Conservation (phyloP, 2,888 invertebrate genomes). For the Polydesmus complanatus region DNA sequence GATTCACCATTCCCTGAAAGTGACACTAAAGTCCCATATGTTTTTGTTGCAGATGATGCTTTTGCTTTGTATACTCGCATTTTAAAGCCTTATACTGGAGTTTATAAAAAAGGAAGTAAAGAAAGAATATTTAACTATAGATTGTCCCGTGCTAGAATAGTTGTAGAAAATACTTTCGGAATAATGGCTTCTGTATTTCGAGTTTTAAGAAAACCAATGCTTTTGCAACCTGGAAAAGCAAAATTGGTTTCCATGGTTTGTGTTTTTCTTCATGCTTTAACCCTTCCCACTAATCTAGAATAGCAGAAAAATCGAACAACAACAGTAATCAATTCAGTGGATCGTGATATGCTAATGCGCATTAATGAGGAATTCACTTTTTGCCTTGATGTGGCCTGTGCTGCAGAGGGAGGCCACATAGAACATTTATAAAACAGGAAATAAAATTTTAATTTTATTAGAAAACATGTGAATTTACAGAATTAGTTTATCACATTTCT, state of each 20-base stretch:
- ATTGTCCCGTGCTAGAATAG: background rate
- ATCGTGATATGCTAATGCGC: too few relatives aligned
- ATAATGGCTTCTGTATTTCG: background rate
- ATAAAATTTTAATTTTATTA: too few relatives aligned
- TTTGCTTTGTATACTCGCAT: background rate
- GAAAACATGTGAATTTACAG: too few relatives aligned
- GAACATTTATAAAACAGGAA: too few relatives aligned
- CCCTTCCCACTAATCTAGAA: too few relatives aligned
- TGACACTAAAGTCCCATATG: background rate
- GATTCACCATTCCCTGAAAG: background rate
- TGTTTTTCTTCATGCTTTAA: background rate
- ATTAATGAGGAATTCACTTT: too few relatives aligned
- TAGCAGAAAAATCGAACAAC: too few relatives aligned
- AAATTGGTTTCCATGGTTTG: background rate
- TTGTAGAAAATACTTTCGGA: background rate
- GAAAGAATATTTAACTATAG: background rate
- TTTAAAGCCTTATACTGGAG: background rate
- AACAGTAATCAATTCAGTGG: too few relatives aligned
- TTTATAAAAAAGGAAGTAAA: background rate
- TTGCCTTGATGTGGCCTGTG: too few relatives aligned
- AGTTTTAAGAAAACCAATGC: background rate
- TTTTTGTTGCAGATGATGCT: conserved; percentile 3
- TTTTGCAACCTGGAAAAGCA: background rate
- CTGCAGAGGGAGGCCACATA: too few relatives aligned
- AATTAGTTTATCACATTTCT: too few relatives aligned